Evolutionary conservation across 2,113 vertebrate species (phyloP).

Genomic region (Psilopsiagon aymara): DNA sequence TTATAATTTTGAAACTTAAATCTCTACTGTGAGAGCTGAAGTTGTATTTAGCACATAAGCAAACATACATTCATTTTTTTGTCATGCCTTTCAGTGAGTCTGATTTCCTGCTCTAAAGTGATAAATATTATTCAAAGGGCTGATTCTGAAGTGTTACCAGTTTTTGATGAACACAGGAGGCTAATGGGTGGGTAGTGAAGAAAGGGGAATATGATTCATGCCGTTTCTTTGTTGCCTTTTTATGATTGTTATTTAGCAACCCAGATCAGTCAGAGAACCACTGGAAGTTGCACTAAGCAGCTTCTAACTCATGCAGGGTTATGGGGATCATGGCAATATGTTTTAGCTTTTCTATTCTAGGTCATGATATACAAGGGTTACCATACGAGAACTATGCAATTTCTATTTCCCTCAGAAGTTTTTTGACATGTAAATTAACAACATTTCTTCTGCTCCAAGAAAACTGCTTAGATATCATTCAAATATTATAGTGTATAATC

Average conservation of each 20-base stretch:
- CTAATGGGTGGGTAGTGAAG: not conserved
- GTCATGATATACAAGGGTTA: not conserved
- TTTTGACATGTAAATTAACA: not conserved
- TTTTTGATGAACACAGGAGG: not conserved
- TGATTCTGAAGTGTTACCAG: not conserved
- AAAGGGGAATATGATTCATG: not conserved
- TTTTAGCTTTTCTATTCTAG: not conserved
- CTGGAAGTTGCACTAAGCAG: not conserved
- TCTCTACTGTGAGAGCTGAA: not conserved
- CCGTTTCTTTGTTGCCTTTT: not conserved
- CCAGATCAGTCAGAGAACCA: not conserved
- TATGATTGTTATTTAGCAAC: not conserved
- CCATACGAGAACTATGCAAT: not conserved
- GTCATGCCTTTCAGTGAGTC: not conserved
- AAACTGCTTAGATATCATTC: not conserved
- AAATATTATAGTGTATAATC: not conserved
- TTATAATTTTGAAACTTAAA: not conserved
- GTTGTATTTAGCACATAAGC: not conserved
- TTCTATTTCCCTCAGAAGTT: not conserved
- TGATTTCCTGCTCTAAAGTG: not conserved
- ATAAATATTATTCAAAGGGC: not conserved
- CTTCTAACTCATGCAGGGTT: not conserved
- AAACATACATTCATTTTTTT: not conserved
- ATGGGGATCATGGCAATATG: not conserved
- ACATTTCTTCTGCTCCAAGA: not conserved